These are phyloP conservation scores for Corythornis madagascariensis DNA, from an alignment of 2,113 vertebrate genomes.

Conservation along the genomic window DNA sequence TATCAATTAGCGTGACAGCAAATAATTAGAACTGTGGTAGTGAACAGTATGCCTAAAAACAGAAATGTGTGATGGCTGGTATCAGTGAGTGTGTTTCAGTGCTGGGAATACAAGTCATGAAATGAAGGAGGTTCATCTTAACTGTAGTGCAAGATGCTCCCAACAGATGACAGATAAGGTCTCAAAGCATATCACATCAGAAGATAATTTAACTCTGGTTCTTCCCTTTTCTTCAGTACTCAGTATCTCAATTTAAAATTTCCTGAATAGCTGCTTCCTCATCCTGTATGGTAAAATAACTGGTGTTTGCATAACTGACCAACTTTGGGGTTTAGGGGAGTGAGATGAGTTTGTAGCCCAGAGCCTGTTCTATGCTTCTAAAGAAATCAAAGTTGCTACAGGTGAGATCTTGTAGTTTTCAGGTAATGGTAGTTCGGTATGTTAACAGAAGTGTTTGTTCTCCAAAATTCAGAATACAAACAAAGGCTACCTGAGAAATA, in stretches of 20 bases:
- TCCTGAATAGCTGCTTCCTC: background rate
- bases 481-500: background rate
- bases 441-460: background rate
- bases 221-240: background rate
- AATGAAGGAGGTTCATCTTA: background rate
- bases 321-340: background rate
- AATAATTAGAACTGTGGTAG: background rate
- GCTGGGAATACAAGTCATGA: background rate
- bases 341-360: background rate
- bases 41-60: background rate
- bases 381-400: background rate
- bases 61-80: background rate
- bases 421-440: fast-evolving
- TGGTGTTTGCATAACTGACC: background rate
- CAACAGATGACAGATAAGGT: background rate
- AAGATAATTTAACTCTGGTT: background rate
- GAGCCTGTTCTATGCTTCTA: background rate
- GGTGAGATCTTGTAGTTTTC: background rate
- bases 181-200: background rate
- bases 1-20: background rate
- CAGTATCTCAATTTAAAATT: background rate
- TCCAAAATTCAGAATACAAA: background rate
- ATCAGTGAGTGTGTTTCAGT: background rate
- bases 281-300: background rate
- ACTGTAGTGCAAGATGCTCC: background rate